Base-by-base conservation (phyloP, 2,888 invertebrate genomes). In the Cyclophora punctaria region DNA sequence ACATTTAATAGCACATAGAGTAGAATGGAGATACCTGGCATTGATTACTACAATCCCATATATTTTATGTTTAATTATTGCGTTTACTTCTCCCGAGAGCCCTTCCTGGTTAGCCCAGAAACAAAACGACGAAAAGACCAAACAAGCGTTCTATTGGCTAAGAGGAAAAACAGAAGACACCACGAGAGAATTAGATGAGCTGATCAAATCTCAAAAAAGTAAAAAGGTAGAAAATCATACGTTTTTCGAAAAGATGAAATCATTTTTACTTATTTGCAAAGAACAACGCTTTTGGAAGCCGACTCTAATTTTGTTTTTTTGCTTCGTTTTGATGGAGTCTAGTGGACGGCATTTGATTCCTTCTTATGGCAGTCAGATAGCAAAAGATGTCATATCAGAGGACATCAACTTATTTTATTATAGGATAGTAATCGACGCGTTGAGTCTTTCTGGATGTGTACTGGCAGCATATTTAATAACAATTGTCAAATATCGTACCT, bases 101-200 rank as follows among this genome's bases (percentile, higher is more conserved):
- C 66, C 69, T 2, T 55, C 65, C 0, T 69, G 67, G 65, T 48
- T 69, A 4, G 53, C 60, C 6, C 58, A 59, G 0, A 62, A 52
- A 45, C 45, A 58, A 6, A 49, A 57, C 4, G 67, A 54, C 35
- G 50, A 59, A 1, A 49, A 48, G 40, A 63, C 65, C 3, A 53
- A 59, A 35, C 48, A 40, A 35, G 45, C 57, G 0, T 88, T 91
- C 34, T 76, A 80, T 46, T 90, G 84, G 76, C 80, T 90, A 45
- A 73, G 91, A 55, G 91, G 90, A 2, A 61, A 67, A 2, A 52
- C 6, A 78, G 41, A 89, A 81, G 53, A 81, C 75, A 33, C 78
- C 71, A 20, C 61, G 64, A 3, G 71, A 74, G 34, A 81, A 59
- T 50, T 83, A 0, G 58, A 68, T n/a, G 71, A 74, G 41, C 7